Percentiles rank a stretch among this genome's conserved stretches.
Conservation (phyloP, 2,888 invertebrate genomes). For the Drosophila austrosaltans region DNA sequence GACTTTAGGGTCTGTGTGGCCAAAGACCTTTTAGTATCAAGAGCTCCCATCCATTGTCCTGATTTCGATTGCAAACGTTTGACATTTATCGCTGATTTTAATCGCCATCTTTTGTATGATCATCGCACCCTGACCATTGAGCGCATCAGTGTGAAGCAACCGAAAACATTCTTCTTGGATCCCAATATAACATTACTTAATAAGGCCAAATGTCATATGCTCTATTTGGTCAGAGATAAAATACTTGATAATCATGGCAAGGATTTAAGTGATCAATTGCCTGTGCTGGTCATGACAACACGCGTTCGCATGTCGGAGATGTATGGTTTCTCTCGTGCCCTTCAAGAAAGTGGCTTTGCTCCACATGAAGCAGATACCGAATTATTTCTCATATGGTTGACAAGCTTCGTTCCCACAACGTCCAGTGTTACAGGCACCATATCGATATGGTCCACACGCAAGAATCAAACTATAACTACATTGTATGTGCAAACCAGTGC, state of each 20-base stretch:
- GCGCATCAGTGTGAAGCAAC: slow-evolving; percentile 65
- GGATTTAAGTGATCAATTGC: slow-evolving; percentile 70
- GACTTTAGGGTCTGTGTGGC: slow-evolving; percentile 19
- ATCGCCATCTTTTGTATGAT: slow-evolving; percentile 72
- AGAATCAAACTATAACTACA: slow-evolving; percentile 45
- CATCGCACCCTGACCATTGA: slow-evolving; percentile 76
- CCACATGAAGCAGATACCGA: slow-evolving; percentile 31
- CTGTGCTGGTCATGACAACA: slow-evolving; percentile 78
- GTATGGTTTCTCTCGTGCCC: slow-evolving; percentile 41
- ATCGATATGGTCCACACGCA: slow-evolving; percentile 69
- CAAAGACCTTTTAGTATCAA: slow-evolving; percentile 53
- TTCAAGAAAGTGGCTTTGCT: neutral
- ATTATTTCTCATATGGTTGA: slow-evolving; percentile 78
- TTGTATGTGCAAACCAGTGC: slow-evolving; percentile 74
- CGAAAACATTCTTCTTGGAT: slow-evolving; percentile 79
- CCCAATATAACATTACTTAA: slow-evolving; percentile 57
- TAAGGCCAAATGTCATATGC: slow-evolving; percentile 68
- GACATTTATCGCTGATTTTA: slow-evolving; percentile 78
- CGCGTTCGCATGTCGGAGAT: slow-evolving; percentile 62
- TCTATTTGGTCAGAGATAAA: slow-evolving; percentile 76
- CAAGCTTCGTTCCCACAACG: slow-evolving; percentile 67
- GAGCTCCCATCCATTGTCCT: slow-evolving; percentile 25
- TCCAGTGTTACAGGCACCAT: slow-evolving; percentile 66
- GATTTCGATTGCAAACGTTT: slow-evolving; percentile 59
- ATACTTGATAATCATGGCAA: slow-evolving; percentile 64